Evolutionary conservation across 2,888 invertebrate species (phyloP).

Genomic region (Nineta flava): DNA sequence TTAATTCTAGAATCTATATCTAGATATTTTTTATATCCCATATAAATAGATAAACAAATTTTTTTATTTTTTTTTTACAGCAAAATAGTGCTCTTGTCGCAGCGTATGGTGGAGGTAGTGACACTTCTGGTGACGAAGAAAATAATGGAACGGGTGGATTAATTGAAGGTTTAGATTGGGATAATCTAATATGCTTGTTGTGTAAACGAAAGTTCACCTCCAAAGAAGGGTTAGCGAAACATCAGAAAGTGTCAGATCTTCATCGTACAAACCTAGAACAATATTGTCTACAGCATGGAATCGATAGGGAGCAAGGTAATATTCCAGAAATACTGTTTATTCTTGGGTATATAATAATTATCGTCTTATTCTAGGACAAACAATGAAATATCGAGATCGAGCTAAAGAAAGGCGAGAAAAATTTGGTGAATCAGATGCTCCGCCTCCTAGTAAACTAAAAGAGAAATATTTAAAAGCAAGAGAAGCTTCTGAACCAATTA

Average conservation of each 20-base stretch:
- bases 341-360: too few relatives aligned
- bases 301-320: not conserved
- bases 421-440: slow-evolving; percentile 77
- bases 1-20: too few relatives aligned
- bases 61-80: not conserved
- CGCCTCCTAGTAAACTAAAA: slow-evolving; percentile 54
- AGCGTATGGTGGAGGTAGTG: slow-evolving; percentile 63
- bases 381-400: slow-evolving; percentile 48
- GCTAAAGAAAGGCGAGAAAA: slow-evolving; percentile 91
- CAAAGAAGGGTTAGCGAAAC: slow-evolving; percentile 74
- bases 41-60: too few relatives aligned
- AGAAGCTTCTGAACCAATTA: slow-evolving; percentile 29
- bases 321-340: not conserved
- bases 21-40: too few relatives aligned
- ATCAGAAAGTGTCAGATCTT: slow-evolving; percentile 82
- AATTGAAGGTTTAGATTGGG: slow-evolving; percentile 71
- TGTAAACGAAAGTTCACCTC: slow-evolving; percentile 92
- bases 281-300: slow-evolving; percentile 9
- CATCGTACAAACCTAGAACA: slow-evolving; percentile 75
- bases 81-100: slow-evolving; percentile 42
- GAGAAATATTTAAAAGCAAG: slow-evolving; percentile 51
- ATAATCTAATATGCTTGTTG: slow-evolving; percentile 78
- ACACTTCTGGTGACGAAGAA: slow-evolving; percentile 34
- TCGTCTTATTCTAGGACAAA: not conserved
- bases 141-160: slow-evolving; percentile 39